Evolutionary conservation across 2,113 vertebrate genomes (phyloP).

Genomic region (Pygoscelis antarcticus): DNA sequence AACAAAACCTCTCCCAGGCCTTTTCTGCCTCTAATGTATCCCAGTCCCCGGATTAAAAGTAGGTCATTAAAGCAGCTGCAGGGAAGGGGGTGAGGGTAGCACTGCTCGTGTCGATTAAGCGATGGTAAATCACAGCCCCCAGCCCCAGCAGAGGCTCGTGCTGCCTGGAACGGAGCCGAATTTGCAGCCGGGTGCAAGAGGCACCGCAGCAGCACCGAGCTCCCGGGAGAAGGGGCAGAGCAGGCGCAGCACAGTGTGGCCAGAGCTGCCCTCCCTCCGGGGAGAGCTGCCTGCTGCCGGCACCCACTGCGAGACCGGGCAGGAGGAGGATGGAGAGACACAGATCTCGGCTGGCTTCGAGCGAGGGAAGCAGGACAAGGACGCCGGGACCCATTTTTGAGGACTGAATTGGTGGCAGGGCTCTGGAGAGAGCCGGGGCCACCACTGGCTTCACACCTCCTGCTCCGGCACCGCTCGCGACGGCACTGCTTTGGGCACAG

Average conservation of each 20-base stretch:
- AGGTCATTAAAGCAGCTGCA: slow-evolving; percentile 5
- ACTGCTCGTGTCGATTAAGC: not conserved
- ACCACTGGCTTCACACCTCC: not conserved
- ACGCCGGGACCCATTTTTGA: not conserved
- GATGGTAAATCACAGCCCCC: not conserved
- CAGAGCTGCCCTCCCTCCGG: rapidly evolving
- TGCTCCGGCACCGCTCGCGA: not conserved
- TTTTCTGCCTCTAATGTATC: not conserved
- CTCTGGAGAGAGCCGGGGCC: rapidly evolving
- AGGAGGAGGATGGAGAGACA: not conserved
- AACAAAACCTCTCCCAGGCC: slow-evolving; percentile 41
- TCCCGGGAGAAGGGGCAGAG: not conserved
- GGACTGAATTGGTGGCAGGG: not conserved
- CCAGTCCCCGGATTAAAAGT: slow-evolving; percentile 6
- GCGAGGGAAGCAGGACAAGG: rapidly evolving
- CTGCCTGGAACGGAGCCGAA: not conserved
- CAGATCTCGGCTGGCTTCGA: not conserved
- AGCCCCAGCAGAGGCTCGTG: not conserved
- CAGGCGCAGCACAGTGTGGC: rapidly evolving
- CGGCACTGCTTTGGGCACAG: not conserved
- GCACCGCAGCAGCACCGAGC: not conserved
- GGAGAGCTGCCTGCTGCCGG: not conserved
- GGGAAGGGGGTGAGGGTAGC: slow-evolving; percentile 14
- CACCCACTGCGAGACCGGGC: rapidly evolving
- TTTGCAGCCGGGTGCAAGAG: not conserved